Conservation (phyloP, 2,888 invertebrate genomes). For the Caenorhabditis macrosperma region DNA sequence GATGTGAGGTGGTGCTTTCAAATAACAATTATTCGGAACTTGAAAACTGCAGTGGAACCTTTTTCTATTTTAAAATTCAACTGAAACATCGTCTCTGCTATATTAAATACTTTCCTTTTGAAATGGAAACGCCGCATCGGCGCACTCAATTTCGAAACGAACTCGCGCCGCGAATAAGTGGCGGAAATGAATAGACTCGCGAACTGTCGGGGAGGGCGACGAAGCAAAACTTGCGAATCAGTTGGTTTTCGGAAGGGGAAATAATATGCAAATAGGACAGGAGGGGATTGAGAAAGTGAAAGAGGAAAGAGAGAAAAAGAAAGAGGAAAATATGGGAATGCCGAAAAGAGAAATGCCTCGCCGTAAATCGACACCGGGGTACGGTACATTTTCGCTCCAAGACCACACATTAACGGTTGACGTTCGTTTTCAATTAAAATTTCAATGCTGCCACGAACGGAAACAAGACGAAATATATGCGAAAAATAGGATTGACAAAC, state of each 20-base stretch:
- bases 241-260: slow-evolving; percentile 19
- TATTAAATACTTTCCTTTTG: too few relatives aligned
- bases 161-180: neutral
- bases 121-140: neutral
- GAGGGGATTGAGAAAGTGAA: slow-evolving; percentile 5
- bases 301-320: neutral
- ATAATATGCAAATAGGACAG: slow-evolving; percentile 28
- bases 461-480: too few relatives aligned
- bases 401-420: too few relatives aligned
- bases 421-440: too few relatives aligned
- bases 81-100: too few relatives aligned
- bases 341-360: neutral
- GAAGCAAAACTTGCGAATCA: slow-evolving; percentile 14
- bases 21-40: too few relatives aligned
- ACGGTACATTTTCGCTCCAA: too few relatives aligned
- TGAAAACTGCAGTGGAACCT: too few relatives aligned
- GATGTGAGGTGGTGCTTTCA: too few relatives aligned
- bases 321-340: neutral
- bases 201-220: slow-evolving; percentile 30
- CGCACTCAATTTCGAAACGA: slow-evolving; percentile 30
- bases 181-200: slow-evolving; percentile 30
- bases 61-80: too few relatives aligned
- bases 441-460: too few relatives aligned
- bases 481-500: too few relatives aligned
- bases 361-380: neutral